Evolutionary conservation across 2,888 invertebrate genomes (phyloP), one percentile per base, ranked within the genome.

Genomic region (Strigamia transsilvanica): DNA sequence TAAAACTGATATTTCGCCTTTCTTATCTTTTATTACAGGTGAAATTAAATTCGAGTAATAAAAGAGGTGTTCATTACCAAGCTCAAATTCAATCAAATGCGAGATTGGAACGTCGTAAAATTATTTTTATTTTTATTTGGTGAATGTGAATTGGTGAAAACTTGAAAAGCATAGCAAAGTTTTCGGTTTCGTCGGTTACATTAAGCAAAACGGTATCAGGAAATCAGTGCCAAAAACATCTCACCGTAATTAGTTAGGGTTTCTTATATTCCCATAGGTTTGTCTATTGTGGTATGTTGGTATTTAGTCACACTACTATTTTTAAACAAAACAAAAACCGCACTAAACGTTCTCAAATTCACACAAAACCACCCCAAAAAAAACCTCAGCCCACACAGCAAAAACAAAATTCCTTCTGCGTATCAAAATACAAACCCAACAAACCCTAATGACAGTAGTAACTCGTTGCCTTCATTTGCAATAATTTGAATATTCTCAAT

Each of bases 291-390:
- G 61, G 61, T 66, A 23, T 66, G 61, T 66, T 21, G 18, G 18
- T 66, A 6, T 66, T 66, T 23, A 66, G 61, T 66, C 61, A 66
- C 61, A 66, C 61, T 23, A 21, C 61, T 66, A 66, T 66, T 66
- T 66, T 23, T 21, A 21, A 6, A 21, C 21, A 21, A 66, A 66
- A 66, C 21, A 66, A 66, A 66, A 66, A 12, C 23, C 23, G 18
- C 21, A 23, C 21, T 21, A 66, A 66, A 66, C 12, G 21, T 66
- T 66, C 61, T 66, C 61, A 66, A 66, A 66, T 66, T 66, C 21
- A 66, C 61, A 66, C 61, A 12, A 66, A 15, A n/a, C 61, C n/a
- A n/a, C 61, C 61, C 61, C 18, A 2, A 23, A 66, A 66, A 66
- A 21, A 66, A 66, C 61, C 23, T 15, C 0, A n/a, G 46, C 46